These are phyloP conservation scores for Orcinus orca DNA, from an alignment of 2,113 vertebrate genomes.

Conservation along the genomic window DNA sequence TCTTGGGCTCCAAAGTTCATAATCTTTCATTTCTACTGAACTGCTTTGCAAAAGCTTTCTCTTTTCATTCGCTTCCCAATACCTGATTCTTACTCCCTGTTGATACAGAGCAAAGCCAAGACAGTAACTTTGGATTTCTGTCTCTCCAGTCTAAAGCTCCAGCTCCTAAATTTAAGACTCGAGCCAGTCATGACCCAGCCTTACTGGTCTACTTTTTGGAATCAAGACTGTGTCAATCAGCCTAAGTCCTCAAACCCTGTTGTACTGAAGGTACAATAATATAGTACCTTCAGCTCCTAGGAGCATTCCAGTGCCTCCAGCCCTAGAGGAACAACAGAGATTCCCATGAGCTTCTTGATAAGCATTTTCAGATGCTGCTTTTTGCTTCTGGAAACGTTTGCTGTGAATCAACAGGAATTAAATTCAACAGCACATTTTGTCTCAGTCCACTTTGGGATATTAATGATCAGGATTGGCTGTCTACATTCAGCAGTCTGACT, in stretches of 20 bases:
- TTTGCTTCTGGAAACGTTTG: neutral
- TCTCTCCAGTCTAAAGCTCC: neutral
- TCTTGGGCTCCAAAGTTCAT: neutral
- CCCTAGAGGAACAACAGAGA: neutral
- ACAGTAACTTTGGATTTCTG: neutral
- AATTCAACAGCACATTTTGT: neutral
- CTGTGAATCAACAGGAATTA: neutral
- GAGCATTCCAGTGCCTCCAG: neutral
- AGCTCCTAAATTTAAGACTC: slow-evolving; percentile 20
- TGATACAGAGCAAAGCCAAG: neutral
- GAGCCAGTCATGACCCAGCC: neutral
- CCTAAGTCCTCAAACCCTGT: neutral
- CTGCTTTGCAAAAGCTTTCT: neutral
- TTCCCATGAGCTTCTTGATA: neutral
- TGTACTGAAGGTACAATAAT: neutral
- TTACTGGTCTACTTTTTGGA: neutral
- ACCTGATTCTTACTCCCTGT: neutral
- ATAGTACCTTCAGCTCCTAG: neutral
- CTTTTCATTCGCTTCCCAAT: neutral
- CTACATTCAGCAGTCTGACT: neutral
- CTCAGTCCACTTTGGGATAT: neutral
- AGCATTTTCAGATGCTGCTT: neutral
- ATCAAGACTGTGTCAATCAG: neutral
- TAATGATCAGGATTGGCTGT: neutral
- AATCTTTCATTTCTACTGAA: neutral